These are phyloP conservation scores for Brachypodius melanocephalos DNA, from an alignment of 2,113 vertebrate species.

Conservation along the genomic window DNA sequence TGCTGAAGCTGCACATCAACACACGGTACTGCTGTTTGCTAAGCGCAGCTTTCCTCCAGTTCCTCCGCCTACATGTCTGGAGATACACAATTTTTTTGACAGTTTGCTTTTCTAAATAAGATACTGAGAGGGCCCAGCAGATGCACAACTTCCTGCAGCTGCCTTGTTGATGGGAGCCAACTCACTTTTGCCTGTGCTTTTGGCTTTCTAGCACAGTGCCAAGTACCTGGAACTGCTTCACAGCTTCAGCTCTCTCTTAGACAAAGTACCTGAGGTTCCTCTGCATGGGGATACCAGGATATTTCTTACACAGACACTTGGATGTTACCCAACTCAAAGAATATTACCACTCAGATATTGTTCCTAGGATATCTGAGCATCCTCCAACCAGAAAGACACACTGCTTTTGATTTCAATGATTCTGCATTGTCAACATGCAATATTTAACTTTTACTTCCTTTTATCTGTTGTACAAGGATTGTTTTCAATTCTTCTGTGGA, in stretches of 20 bases:
- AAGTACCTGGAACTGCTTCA: background rate
- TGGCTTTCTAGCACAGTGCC: background rate
- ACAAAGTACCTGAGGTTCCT: background rate
- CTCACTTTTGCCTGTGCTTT: background rate
- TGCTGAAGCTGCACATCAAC: background rate
- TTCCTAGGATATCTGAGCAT: background rate
- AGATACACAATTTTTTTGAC: background rate
- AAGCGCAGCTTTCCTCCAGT: background rate
- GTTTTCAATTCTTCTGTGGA: background rate
- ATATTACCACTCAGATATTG: background rate
- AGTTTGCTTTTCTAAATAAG: background rate
- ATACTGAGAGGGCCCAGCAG: background rate
- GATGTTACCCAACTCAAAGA: background rate
- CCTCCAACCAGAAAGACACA: background rate
- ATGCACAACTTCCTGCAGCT: background rate
- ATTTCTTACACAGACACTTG: background rate
- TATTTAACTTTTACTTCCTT: background rate
- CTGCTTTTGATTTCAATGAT: background rate
- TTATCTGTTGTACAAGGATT: background rate
- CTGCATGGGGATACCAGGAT: fast-evolving
- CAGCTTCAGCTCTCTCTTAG: background rate
- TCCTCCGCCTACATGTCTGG: background rate
- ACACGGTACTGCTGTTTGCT: background rate
- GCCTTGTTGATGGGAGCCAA: background rate
- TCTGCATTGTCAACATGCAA: background rate